Conservation (phyloP, 2,888 invertebrate species). For the Julus scanicus region DNA sequence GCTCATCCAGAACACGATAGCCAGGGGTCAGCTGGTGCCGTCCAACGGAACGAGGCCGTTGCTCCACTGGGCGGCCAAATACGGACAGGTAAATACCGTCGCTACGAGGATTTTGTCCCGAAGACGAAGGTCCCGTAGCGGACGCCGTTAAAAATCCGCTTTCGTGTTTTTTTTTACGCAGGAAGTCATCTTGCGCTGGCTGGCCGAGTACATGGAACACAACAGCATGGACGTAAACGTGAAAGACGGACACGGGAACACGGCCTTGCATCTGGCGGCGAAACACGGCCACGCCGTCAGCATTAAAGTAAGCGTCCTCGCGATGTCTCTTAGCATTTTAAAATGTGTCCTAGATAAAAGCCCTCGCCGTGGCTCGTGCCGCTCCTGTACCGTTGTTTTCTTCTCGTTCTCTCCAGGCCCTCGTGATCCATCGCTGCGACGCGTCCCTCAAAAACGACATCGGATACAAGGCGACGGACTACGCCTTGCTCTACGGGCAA, state of each 20-base stretch:
- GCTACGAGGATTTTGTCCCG: too few species aligned
- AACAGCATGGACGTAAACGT: slow-evolving; percentile 62
- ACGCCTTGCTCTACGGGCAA: slow-evolving; percentile 62
- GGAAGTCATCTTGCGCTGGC: slow-evolving; percentile 61
- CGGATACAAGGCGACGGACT: slow-evolving; percentile 63
- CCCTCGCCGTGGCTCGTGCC: background rate
- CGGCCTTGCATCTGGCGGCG: slow-evolving; percentile 65
- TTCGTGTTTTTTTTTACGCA: slow-evolving; percentile 7
- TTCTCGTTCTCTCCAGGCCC: slow-evolving; percentile 50
- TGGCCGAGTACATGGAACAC: slow-evolving; percentile 60
- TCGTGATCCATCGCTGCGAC: slow-evolving; percentile 59
- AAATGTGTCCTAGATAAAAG: background rate
- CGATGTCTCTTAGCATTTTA: too few species aligned
- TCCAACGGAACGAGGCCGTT: slow-evolving; percentile 64
- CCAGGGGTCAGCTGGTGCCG: slow-evolving; percentile 62
- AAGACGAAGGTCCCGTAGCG: too few species aligned
- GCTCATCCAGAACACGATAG: slow-evolving; percentile 64
- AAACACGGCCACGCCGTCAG: slow-evolving; percentile 63
- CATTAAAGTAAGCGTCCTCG: slow-evolving; percentile 59
- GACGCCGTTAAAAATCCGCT: background rate
- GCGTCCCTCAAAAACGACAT: slow-evolving; percentile 62
- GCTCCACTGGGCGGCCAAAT: slow-evolving; percentile 65
- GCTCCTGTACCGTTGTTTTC: too few species aligned
- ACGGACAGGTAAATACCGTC: slow-evolving; percentile 62
- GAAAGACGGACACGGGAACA: slow-evolving; percentile 63